Evolutionary conservation across 2,888 invertebrate species (phyloP).

Genomic region (Leptothorax acervorum): DNA sequence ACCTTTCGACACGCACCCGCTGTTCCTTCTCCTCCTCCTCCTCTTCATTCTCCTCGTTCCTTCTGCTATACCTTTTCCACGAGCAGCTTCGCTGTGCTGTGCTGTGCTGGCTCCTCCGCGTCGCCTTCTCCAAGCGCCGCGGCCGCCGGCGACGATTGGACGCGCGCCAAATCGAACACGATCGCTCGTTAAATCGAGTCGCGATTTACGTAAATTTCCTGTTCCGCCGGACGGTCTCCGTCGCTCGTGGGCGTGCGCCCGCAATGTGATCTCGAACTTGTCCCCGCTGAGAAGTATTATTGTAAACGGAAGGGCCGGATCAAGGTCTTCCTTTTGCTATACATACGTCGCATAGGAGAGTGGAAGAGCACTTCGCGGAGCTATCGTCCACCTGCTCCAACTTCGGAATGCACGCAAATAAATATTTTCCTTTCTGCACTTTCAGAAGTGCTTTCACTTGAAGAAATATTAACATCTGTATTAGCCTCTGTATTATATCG

Average conservation of each 20-base stretch:
- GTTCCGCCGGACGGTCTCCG: conserved; percentile 36
- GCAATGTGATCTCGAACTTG: conserved; percentile 41
- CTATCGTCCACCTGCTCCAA: conserved; percentile 14
- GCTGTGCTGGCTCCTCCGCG: conserved; percentile 54
- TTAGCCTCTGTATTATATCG: neutral
- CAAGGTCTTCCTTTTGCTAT: conserved; percentile 44
- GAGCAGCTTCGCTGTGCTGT: conserved; percentile 62
- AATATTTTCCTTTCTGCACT: conserved; percentile 15
- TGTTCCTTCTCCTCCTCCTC: conserved; percentile 69
- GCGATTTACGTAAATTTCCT: conserved; percentile 77
- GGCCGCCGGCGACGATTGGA: conserved; percentile 77
- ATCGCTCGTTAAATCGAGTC: conserved; percentile 78
- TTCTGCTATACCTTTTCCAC: conserved; percentile 56
- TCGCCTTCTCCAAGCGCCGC: conserved; percentile 61
- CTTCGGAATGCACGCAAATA: conserved; percentile 7
- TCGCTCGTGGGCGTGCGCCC: neutral
- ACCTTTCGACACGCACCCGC: conserved; percentile 83
- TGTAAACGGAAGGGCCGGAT: conserved; percentile 18
- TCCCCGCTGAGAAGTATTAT: conserved; percentile 17
- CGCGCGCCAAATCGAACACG: conserved; percentile 79
- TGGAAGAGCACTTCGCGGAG: neutral
- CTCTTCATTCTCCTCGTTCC: conserved; percentile 15
- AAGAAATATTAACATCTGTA: neutral
- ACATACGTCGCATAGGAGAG: conserved; percentile 21
- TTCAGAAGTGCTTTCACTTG: conserved; percentile 4